A percentile compares a stretch with the other conserved stretches of the same genome.
Evolutionary conservation across 1,140 invertebrate genomes (phyloP).

Genomic region (Drosophila arawakana): DNA sequence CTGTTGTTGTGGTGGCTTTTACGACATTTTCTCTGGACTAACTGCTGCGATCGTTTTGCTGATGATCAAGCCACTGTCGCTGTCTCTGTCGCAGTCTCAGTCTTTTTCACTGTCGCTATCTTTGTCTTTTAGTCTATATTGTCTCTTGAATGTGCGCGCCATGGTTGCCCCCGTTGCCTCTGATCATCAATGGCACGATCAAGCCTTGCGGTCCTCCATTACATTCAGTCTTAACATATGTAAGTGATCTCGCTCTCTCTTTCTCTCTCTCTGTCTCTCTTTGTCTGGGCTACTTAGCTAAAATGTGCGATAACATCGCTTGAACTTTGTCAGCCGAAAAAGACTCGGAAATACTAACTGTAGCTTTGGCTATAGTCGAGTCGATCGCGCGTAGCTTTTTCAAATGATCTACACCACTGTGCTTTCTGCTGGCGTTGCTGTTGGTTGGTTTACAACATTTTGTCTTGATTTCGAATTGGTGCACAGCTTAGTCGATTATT

Average conservation of each 20-base stretch:
- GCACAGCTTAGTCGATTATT: constrained; percentile 44
- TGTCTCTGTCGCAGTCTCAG: not conserved
- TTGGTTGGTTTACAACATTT: constrained; percentile 14
- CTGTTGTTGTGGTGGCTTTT: constrained; percentile 35
- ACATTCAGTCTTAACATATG: constrained; percentile 51
- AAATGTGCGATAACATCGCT: constrained; percentile 62
- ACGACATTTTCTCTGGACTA: constrained; percentile 51
- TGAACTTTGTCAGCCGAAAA: constrained; percentile 54
- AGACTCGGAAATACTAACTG: constrained; percentile 37
- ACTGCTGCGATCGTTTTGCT: constrained; percentile 35
- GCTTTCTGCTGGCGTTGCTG: not conserved
- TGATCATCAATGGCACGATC: constrained; percentile 76
- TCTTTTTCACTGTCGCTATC: not conserved
- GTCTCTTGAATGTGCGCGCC: constrained; percentile 11
- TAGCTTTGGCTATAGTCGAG: constrained; percentile 1
- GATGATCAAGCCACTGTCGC: constrained; percentile 48
- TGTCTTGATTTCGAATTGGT: constrained; percentile 70
- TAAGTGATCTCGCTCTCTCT: constrained; percentile 28
- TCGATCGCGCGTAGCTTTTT: constrained; percentile 47
- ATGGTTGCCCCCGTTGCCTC: constrained; percentile 39
- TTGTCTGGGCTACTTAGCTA: constrained; percentile 16
- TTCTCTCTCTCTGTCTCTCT: constrained; percentile 22
- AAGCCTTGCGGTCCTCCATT: constrained; percentile 35
- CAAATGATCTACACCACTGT: not conserved
- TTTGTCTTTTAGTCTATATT: constrained; percentile 29